Evolutionary conservation across 2,888 invertebrate genomes (phyloP).

Genomic region (Uropetala carovei): DNA sequence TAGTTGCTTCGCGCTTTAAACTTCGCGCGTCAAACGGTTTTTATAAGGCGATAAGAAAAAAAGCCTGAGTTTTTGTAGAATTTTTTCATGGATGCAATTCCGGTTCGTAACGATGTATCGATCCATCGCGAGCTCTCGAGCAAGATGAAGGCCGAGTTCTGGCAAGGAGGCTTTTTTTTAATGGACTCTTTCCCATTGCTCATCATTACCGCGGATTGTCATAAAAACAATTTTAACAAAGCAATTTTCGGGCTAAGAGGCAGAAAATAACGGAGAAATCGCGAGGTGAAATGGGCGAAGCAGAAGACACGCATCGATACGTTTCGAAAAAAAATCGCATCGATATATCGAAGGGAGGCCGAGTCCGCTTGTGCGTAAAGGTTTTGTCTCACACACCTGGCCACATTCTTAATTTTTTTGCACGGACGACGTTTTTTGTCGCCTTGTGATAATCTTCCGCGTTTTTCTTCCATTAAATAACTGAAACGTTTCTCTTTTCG

Average conservation of each 20-base stretch:
- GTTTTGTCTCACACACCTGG: not conserved
- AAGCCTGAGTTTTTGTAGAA: no score
- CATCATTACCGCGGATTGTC: no score
- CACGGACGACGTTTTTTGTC: not conserved
- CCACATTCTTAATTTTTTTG: not conserved
- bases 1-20: not conserved
- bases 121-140: no score
- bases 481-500: not conserved
- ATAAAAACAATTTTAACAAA: not conserved
- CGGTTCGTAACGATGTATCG: no score
- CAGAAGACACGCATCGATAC: not conserved
- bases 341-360: not conserved
- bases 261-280: not conserved
- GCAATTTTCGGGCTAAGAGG: not conserved
- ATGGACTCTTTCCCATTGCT: no score
- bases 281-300: not conserved
- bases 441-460: not conserved
- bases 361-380: not conserved
- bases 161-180: no score
- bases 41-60: no score
- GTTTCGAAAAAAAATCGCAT: constrained; percentile 13
- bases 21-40: not conserved
- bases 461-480: not conserved
- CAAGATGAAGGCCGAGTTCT: no score
- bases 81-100: no score